Evolutionary conservation across 1,140 invertebrate species (phyloP).

Genomic region (Drosophila subpulchrella): DNA sequence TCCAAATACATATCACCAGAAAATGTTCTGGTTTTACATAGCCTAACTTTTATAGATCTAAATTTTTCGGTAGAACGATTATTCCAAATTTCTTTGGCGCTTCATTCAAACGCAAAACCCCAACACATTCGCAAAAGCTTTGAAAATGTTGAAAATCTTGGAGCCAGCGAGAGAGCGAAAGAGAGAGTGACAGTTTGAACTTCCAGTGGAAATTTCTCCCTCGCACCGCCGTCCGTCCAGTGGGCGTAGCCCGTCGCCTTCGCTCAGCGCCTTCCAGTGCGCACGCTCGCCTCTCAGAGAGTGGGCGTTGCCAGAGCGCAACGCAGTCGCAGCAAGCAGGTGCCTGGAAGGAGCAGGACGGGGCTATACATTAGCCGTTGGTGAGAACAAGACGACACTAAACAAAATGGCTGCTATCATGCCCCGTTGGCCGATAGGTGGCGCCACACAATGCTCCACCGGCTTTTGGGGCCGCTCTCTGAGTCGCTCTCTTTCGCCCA

Average conservation of each 20-base stretch:
- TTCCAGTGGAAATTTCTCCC: slow-evolving; percentile 51
- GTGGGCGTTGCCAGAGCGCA: slow-evolving; percentile 70
- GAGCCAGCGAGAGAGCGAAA: slow-evolving; percentile 13
- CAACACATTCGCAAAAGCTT: slow-evolving; percentile 49
- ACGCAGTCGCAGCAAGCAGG: slow-evolving; percentile 64
- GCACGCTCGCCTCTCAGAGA: slow-evolving; percentile 69
- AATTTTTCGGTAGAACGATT: neutral
- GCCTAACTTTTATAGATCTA: neutral
- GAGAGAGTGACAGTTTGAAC: slow-evolving; percentile 11
- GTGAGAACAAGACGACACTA: slow-evolving; percentile 52
- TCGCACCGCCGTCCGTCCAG: slow-evolving; percentile 40
- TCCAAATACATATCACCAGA: too few species aligned
- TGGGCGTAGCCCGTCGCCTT: slow-evolving; percentile 56
- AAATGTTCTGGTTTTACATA: too few species aligned
- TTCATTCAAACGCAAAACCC: slow-evolving; percentile 39
- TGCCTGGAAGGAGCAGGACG: slow-evolving; percentile 67
- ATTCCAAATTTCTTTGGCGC: slow-evolving; percentile 32
- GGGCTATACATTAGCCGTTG: slow-evolving; percentile 10
- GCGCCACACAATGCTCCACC: slow-evolving; percentile 58
- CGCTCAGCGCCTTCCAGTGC: slow-evolving; percentile 50
- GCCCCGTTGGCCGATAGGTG: slow-evolving; percentile 65
- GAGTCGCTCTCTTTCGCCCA: slow-evolving; percentile 3
- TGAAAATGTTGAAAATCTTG: slow-evolving; percentile 49
- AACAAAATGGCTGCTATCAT: slow-evolving; percentile 85
- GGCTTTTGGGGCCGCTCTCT: slow-evolving; percentile 48